A percentile compares a stretch with the other conserved stretches of the same genome.
Conservation (phyloP, 2,113 vertebrate species). For the Cettia cetti region DNA sequence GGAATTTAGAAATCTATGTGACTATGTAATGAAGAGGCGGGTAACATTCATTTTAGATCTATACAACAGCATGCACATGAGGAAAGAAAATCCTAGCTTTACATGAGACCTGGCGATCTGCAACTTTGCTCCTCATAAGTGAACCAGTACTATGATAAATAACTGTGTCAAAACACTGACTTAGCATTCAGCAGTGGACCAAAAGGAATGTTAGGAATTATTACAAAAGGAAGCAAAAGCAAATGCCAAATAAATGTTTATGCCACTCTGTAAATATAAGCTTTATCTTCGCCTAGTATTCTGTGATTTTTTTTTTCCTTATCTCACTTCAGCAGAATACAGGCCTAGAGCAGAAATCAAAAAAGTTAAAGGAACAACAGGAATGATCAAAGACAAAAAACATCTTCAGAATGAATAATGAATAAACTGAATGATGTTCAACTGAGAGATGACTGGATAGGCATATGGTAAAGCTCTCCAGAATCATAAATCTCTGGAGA, state of each 20-base stretch:
- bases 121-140: neutral
- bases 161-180: neutral
- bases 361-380: neutral
- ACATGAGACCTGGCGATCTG: neutral
- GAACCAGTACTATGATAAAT: accelerated
- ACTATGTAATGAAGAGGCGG: neutral
- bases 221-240: neutral
- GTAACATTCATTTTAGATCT: neutral
- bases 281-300: neutral
- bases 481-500: neutral
- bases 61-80: neutral
- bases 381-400: neutral
- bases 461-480: neutral
- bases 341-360: neutral
- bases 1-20: neutral
- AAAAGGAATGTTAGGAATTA: neutral
- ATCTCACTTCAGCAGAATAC: neutral
- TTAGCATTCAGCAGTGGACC: neutral
- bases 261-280: neutral
- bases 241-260: neutral
- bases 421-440: neutral
- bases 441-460: neutral
- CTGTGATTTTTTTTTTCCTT: neutral
- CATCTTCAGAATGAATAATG: neutral
- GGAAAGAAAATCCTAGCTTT: neutral